Base-by-base conservation (phyloP, 2,797 vertebrate species). In the Champsocephalus esox region DNA sequence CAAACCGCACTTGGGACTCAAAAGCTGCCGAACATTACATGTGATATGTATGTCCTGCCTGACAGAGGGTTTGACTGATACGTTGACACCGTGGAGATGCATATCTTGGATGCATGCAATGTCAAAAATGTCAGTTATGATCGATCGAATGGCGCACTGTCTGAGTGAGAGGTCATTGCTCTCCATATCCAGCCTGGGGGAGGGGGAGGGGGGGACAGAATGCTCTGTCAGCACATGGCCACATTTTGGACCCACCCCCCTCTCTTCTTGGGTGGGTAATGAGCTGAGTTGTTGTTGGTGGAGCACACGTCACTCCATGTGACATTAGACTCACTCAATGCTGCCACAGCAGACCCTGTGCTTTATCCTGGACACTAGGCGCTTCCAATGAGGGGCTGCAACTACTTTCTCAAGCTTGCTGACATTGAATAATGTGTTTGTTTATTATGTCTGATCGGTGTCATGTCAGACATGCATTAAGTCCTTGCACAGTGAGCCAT, bases 201-300 rank as follows among this genome's bases (percentile, higher is more conserved):
- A 69, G 70, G 65, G 28, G 51, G 64, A 46, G 52, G 71, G 10
- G 10, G 21, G 70, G 70, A 85, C 86, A 87, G 88, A 93, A 63
- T 43, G 92, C 92, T 74, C 79, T 86, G 91, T 94, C 93, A 93
- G 92, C 93, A 93, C 87, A 86, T 74, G 87, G 89, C 73, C 91
- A 87, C 86, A 90, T 87, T 90, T 89, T 86, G 81, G 90, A 89
- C 75, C 64, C 72, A 19, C 72, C 58, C 34, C 34, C 17, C 43
- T 63, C 72, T 64, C 61, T 52, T 82, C 86, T 82, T 63, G 79
- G 75, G 85, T 76, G 82, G 85, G 88, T 93, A 92, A 93, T 91
- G 92, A 93, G 90, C 83, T 91, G 88, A 86, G 89, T 62, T 87
- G 87, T 88, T 92, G 86, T 83, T 75, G 87, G 79, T 76, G 84